Evolutionary conservation across 2,888 invertebrate genomes (phyloP), one percentile per base, ranked within the genome.

Genomic region (Pemphredon lugubris): DNA sequence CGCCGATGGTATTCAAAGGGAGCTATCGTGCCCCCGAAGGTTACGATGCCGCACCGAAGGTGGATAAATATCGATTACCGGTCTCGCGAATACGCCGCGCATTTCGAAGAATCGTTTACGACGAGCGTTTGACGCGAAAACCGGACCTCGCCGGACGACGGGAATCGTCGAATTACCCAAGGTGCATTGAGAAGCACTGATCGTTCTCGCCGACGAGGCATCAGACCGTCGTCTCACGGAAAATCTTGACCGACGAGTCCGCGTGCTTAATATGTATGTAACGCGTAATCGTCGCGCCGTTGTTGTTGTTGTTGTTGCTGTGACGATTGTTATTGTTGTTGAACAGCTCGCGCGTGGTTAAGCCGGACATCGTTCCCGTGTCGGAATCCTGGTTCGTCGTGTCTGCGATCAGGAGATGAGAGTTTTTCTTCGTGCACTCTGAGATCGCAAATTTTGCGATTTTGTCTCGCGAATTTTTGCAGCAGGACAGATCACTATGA

Each of bases 201-300:
- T 37, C n/a, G n/a, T n/a, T 20, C 20, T 18, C 50, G 21, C 11
- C 18, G 16, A 21, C 16, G 32, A 14, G 1, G 20, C 54, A 83
- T 88, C 85, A 90, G 68, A 90, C 90, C 34, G 90, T 90, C 39
- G 90, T 90, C 72, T 90, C 90, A 13, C 90, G 89, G 67, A 90
- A 90, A 58, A 90, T 89, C 78, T 90, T 90, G 47, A 90, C 88
- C 60, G 90, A 85, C 20, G 90, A 87, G 63, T 90, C 90, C 23
- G 89, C 88, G 71, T 90, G 90, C 73, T 88, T 90, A 60, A 90
- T 88, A 75, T 90, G 90, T 68, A 90, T 89, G 79, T 90, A 90
- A 54, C 90, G 87, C 26, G 90, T 90, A 71, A 90, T 87, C 60
- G 90, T 89, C 1, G 88, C 86, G 67, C 85, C 86, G 75, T 84